Evolutionary conservation across 2,888 invertebrate species (phyloP), one percentile per base, ranked within the genome.

Genomic region (Abscondita cerata): DNA sequence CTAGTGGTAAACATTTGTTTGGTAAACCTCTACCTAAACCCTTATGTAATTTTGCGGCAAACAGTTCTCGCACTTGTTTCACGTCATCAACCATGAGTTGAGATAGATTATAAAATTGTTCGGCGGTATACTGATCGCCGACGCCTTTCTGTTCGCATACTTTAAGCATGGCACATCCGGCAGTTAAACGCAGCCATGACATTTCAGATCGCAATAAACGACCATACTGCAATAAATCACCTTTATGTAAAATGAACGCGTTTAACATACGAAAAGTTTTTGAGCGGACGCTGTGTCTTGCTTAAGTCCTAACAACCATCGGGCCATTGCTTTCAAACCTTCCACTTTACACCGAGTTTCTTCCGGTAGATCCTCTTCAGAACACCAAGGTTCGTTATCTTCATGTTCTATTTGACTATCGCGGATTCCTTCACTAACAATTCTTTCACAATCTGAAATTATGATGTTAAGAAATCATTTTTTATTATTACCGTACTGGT

Each of bases 101-200:
- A 1, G 97, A 95, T 31, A 98, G 83, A 76, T 94, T 93, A 78
- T 95, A 96, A 83, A 95, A 98, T 83, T 98, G 97, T 72, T 96
- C 95, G 0, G 93, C 91, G 1, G 92, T 94, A 78, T 94, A 95
- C 79, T 96, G 94, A 80, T 97, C 96, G 0, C 96, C 95, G 54
- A 96, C 98, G 50, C 94, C n/a, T 76, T 95, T 95, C 80, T 98
- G 97, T 76, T 98, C 96, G 81, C 96, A 96, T 50, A 98, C 92
- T 83, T 97, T 98, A 52, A 98, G 82, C 93, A 98, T 96, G 48
- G 96, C 95, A 78, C 93, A 93, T 56, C 96, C 98, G 4, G 98
- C 97, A 11, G 94, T 91, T 38, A 98, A 82, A 60, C 98, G 85
- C 47, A 98, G 79, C 88, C 96, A 95, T 1, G 97, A 93, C 89